Percentiles rank a stretch among this genome's conserved stretches.
Evolutionary conservation across 2,797 vertebrate genomes (phyloP).

Genomic region (Xenentodon cancila): DNA sequence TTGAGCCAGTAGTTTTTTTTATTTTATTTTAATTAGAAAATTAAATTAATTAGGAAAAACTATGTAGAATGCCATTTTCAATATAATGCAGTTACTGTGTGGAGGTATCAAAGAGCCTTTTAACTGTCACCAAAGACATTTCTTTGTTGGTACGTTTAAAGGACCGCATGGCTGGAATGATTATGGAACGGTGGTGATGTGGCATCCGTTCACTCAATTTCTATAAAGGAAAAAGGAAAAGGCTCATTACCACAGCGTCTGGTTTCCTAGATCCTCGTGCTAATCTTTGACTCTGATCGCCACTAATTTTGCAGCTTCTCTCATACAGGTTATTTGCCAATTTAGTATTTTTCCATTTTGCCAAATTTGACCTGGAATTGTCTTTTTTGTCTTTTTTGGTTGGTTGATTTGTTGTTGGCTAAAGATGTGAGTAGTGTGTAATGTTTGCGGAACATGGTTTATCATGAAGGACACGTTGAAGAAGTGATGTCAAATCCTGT

Average conservation of each 20-base stretch:
- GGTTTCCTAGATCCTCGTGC: constrained; percentile 38
- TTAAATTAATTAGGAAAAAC: neutral
- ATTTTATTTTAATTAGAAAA: neutral
- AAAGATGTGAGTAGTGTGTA: constrained; percentile 1
- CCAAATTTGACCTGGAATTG: constrained; percentile 12
- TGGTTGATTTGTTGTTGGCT: constrained; percentile 9
- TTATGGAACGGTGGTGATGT: neutral
- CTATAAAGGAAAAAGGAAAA: neutral
- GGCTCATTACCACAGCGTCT: neutral
- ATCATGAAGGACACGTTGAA: too few species aligned
- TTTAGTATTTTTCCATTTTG: constrained; percentile 1
- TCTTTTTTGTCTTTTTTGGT: constrained; percentile 11
- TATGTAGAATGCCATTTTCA: constrained; percentile 20
- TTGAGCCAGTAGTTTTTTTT: too few species aligned
- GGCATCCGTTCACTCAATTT: constrained; percentile 10
- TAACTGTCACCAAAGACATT: too few species aligned
- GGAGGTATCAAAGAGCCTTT: too few species aligned
- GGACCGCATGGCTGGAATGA: neutral
- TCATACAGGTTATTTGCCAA: constrained; percentile 46
- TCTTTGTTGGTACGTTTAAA: too few species aligned
- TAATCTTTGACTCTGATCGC: constrained; percentile 42
- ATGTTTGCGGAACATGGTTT: neutral
- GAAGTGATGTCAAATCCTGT: too few species aligned
- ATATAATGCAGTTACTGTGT: neutral
- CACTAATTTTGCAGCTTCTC: constrained; percentile 56